phyloP scores from a whole-genome alignment of 2,888 invertebrate genomes.

The Trachelus troglodyta region DNA sequence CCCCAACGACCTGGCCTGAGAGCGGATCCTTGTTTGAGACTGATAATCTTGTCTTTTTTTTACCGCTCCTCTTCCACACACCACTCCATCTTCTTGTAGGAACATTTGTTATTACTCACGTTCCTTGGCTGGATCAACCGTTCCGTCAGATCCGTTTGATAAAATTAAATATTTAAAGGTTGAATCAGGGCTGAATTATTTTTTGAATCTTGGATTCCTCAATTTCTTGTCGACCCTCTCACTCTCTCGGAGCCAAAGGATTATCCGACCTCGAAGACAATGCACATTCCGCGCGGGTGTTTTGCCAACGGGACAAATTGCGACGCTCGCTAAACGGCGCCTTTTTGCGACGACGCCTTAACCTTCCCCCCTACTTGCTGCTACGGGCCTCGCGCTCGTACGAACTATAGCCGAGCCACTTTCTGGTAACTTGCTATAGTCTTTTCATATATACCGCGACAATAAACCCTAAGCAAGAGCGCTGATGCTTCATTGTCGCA shows the following conservation, averaged over 20 bases:
- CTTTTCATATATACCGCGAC: neutral
- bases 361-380: slow-evolving; percentile 28
- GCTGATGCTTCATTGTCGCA: neutral
- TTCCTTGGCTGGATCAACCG: neutral
- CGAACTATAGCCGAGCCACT: neutral
- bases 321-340: slow-evolving; percentile 60
- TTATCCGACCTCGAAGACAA: slow-evolving; percentile 45
- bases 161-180: neutral
- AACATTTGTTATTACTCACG: neutral
- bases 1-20: slow-evolving; percentile 56
- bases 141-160: neutral
- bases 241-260: neutral
- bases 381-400: neutral
- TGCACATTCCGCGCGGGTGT: slow-evolving; percentile 59
- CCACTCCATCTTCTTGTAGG: neutral
- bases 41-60: slow-evolving; percentile 5
- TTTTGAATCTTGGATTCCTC: neutral
- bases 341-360: slow-evolving; percentile 49
- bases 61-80: neutral
- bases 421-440: neutral
- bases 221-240: neutral
- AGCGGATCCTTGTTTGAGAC: slow-evolving; percentile 61
- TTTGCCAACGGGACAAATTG: slow-evolving; percentile 63
- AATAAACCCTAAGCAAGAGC: neutral
- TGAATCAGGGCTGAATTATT: neutral